Evolutionary conservation across 2,888 invertebrate species (phyloP).

Genomic region (Patella ulyssiponensis): DNA sequence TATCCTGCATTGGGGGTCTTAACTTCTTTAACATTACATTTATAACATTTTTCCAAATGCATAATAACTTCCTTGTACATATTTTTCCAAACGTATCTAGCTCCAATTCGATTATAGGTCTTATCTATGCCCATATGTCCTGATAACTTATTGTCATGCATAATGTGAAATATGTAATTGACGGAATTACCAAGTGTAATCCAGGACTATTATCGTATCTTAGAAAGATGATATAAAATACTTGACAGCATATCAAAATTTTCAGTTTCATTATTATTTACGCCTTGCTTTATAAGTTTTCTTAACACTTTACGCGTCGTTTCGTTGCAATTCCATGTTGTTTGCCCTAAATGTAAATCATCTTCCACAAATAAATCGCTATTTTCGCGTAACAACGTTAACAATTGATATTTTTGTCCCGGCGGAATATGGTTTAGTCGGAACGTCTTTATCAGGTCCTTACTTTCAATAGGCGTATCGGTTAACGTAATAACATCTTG

Average conservation of each 20-base stretch:
- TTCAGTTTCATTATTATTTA: not conserved
- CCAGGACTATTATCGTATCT: not conserved
- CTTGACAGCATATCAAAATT: not conserved
- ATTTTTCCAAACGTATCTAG: slow-evolving; percentile 12
- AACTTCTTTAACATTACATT: slow-evolving; percentile 8
- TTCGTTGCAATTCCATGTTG: not conserved
- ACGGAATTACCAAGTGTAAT: not conserved
- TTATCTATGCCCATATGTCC: slow-evolving; percentile 19
- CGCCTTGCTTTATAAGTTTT: not conserved
- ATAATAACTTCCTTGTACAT: slow-evolving; percentile 16
- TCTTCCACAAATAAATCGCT: too few relatives aligned
- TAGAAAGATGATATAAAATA: not conserved
- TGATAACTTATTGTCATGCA: slow-evolving; percentile 9
- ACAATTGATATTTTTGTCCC: too few relatives aligned
- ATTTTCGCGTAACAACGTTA: too few relatives aligned
- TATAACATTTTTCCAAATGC: slow-evolving; percentile 8
- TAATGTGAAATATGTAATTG: not conserved
- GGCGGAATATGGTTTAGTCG: too few relatives aligned
- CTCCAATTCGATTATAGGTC: slow-evolving; percentile 1
- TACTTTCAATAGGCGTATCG: too few relatives aligned
- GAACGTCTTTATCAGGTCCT: too few relatives aligned
- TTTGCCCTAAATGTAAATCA: too few relatives aligned
- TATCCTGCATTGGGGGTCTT: not conserved
- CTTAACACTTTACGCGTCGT: not conserved
- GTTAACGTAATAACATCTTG: too few relatives aligned